Conservation (phyloP, 1,140 invertebrate genomes). For the Drosophila dunni region DNA sequence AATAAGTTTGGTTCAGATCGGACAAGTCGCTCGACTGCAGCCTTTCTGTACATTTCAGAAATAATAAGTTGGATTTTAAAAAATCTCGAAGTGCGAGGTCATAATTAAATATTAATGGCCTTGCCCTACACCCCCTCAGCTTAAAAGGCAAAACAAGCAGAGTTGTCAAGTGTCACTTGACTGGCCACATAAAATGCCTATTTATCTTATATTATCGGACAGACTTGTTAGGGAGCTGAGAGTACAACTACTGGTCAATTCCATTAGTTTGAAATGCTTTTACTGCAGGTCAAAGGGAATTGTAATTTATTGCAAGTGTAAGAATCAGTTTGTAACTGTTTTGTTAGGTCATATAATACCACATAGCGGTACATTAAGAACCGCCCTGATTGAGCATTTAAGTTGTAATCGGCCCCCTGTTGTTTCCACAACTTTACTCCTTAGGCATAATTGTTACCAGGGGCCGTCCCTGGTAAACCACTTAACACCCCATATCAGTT, state of each 20-base stretch:
- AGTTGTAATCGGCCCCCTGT: slow-evolving; percentile 74
- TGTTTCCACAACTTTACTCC: slow-evolving; percentile 52
- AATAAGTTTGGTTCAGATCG: too few species aligned
- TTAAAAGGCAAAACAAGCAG: not conserved
- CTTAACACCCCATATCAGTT: slow-evolving; percentile 72
- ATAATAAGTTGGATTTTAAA: too few species aligned
- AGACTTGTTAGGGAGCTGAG: not conserved
- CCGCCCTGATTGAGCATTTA: slow-evolving; percentile 74
- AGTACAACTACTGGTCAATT: slow-evolving; percentile 18
- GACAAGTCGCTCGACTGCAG: too few species aligned
- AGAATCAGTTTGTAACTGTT: slow-evolving; percentile 32
- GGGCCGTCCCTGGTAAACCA: slow-evolving; percentile 63
- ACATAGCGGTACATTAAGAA: slow-evolving; percentile 67
- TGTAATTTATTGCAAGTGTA: slow-evolving; percentile 58
- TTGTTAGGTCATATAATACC: slow-evolving; percentile 44
- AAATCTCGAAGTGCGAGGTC: not conserved
- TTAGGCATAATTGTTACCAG: slow-evolving; percentile 36
- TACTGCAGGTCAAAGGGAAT: slow-evolving; percentile 15
- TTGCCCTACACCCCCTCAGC: not conserved
- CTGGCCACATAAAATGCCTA: slow-evolving; percentile 21
- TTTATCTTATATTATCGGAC: not conserved
- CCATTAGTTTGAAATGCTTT: slow-evolving; percentile 40
- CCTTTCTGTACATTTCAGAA: too few species aligned
- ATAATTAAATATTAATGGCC: not conserved
- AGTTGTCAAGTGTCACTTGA: slow-evolving; percentile 12